Conservation (phyloP, 2,888 invertebrate species). For the Ophraella communa region DNA sequence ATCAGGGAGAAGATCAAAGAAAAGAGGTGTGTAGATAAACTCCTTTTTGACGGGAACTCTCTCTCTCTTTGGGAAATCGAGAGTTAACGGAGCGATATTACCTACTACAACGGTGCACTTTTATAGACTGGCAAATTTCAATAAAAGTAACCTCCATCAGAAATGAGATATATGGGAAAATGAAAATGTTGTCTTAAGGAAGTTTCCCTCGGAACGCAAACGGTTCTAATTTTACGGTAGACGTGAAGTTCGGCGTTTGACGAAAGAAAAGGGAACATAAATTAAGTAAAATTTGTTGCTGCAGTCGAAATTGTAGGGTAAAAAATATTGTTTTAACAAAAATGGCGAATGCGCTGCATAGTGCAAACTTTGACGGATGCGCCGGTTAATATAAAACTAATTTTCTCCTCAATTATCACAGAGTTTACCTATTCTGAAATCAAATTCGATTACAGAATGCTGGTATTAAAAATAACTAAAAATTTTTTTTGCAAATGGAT, state of each 20-base stretch:
- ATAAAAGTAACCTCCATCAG: slow-evolving; percentile 28
- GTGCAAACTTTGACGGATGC: too few species aligned
- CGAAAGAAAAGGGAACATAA: slow-evolving; percentile 3
- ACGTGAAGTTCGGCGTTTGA: neutral
- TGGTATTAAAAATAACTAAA: too few species aligned
- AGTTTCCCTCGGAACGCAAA: neutral
- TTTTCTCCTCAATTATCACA: too few species aligned
- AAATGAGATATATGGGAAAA: slow-evolving; percentile 7
- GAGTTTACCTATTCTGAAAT: too few species aligned
- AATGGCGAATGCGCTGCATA: too few species aligned
- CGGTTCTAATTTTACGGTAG: neutral
- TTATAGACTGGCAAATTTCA: slow-evolving; percentile 29
- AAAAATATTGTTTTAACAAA: too few species aligned
- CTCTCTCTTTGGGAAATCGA: slow-evolving; percentile 21
- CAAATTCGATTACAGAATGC: too few species aligned
- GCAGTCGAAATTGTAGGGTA: too few species aligned
- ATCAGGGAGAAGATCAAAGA: slow-evolving; percentile 53
- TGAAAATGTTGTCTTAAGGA: slow-evolving; percentile 10
- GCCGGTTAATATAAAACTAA: too few species aligned
- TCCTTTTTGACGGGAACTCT: slow-evolving; percentile 45
- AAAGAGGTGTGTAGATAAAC: slow-evolving; percentile 55
- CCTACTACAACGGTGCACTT: slow-evolving; percentile 40
- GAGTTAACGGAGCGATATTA: slow-evolving; percentile 42
- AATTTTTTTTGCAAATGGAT: too few species aligned
- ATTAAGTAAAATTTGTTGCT: slow-evolving; percentile 1